Conservation (phyloP, 1,140 invertebrate species). For the Monomorium pharaonis region DNA sequence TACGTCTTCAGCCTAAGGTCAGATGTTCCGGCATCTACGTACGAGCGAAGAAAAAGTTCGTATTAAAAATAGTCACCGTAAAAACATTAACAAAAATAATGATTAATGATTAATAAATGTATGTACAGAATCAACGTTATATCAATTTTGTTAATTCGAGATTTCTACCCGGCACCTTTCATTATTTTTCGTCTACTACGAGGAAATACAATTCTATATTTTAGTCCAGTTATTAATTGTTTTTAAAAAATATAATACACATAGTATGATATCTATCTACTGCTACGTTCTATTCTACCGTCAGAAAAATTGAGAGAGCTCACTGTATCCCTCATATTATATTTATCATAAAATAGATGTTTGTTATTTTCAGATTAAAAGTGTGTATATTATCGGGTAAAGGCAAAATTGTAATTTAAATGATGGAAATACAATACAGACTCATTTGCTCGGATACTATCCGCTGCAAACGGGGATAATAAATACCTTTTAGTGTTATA, state of each 20-base stretch:
- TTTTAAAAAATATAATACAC: background rate
- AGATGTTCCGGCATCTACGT: slow-evolving; percentile 13
- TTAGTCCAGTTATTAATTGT: slow-evolving; percentile 12
- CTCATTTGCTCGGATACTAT: slow-evolving; percentile 6
- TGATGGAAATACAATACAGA: slow-evolving; percentile 6
- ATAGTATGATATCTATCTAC: background rate
- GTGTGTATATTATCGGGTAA: background rate
- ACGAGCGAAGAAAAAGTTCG: background rate
- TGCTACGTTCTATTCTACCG: background rate
- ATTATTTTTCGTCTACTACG: background rate
- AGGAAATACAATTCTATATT: slow-evolving; percentile 3
- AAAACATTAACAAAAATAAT: background rate
- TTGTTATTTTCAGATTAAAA: slow-evolving; percentile 42
- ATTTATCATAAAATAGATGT: slow-evolving; percentile 7
- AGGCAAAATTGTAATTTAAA: slow-evolving; percentile 6
- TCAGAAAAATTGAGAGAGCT: background rate
- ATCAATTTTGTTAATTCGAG: slow-evolving; percentile 21
- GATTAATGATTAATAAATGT: background rate
- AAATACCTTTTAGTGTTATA: slow-evolving; percentile 28
- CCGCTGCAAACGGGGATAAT: background rate
- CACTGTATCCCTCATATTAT: background rate
- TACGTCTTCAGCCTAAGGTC: slow-evolving; percentile 90
- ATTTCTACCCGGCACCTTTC: slow-evolving; percentile 19
- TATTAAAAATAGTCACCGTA: background rate
- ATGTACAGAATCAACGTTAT: background rate